Percentiles rank a stretch among this genome's conserved stretches.
Conservation (phyloP, 2,797 vertebrate genomes). For the Passerculus sandwichensis region DNA sequence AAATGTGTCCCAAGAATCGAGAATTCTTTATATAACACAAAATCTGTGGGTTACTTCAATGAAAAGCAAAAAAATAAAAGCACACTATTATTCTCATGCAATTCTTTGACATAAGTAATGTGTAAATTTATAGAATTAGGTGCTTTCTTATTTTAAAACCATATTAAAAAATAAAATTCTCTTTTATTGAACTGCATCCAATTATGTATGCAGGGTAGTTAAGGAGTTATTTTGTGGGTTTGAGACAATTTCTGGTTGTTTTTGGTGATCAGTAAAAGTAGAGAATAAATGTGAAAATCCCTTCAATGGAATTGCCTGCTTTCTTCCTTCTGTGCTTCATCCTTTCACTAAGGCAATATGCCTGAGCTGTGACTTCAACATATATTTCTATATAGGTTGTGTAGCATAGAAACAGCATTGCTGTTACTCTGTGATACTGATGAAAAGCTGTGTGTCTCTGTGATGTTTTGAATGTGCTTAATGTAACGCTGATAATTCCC, state of each 20-base stretch:
- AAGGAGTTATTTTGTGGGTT: neutral
- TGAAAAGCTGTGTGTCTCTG: neutral
- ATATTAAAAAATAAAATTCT: neutral
- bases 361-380: neutral
- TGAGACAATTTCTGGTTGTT: neutral
- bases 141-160: neutral
- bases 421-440: neutral
- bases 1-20: neutral
- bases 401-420: neutral
- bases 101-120: neutral
- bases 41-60: slow-evolving; percentile 9
- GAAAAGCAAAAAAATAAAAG: neutral
- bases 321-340: neutral
- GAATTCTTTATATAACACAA: slow-evolving; percentile 20
- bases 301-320: neutral
- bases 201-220: neutral
- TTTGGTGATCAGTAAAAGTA: neutral
- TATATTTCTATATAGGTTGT: neutral
- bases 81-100: neutral
- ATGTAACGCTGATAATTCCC: neutral
- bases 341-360: neutral
- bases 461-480: neutral
- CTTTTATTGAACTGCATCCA: neutral
- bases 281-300: neutral
- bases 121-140: neutral